Base-by-base conservation (phyloP, 2,797 vertebrate genomes). In the Remorina albescens region DNA sequence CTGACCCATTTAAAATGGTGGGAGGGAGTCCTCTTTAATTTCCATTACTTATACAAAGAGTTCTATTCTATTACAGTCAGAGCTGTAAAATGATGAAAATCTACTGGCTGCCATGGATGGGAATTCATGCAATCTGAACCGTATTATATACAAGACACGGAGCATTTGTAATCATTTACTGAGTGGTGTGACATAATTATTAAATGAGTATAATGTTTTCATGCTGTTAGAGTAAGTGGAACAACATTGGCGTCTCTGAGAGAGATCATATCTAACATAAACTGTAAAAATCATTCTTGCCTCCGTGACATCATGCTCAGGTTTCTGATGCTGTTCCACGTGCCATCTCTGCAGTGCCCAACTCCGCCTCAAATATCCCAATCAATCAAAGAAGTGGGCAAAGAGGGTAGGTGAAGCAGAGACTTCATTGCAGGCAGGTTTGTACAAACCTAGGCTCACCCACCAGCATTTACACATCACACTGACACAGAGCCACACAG, bases 1-100 rank as follows among this genome's bases (percentile, higher is more conserved):
- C 7, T 82, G 70, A 85, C 71, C 78, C 63, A 72, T n/a, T 64
- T 71, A 68, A 30, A 68, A 23, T 9, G 21, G 30, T 16, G 16
- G 18, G n/a, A 42, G 46, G 28, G 23, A 3, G 49, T 67, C 65
- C 51, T 57, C 28, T 61, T 44, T 18, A 26, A 19, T 56, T 15
- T 46, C 23, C 11, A n/a, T 46, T 9, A 41, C 16, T 36, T 25
- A 42, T 25, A 7, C 32, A 46, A 15, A 44, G 25, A 46, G 28
- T 6, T 36, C 3, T 26, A 21, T 25, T 54, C 32, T 39, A 58
- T 53, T 37, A 12, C n/a, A 47, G 32, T 30, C n/a, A 23, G 21
- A 54, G 0, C 37, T 39, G 50, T 18, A 16, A 42, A 56, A 50
- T 50, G n/a, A 28, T n/a, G n/a, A n/a, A n/a, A n/a, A n/a, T n/a